These are phyloP conservation scores for Littorina saxatilis DNA, from an alignment of 1,140 invertebrate species.

Conservation along the genomic window DNA sequence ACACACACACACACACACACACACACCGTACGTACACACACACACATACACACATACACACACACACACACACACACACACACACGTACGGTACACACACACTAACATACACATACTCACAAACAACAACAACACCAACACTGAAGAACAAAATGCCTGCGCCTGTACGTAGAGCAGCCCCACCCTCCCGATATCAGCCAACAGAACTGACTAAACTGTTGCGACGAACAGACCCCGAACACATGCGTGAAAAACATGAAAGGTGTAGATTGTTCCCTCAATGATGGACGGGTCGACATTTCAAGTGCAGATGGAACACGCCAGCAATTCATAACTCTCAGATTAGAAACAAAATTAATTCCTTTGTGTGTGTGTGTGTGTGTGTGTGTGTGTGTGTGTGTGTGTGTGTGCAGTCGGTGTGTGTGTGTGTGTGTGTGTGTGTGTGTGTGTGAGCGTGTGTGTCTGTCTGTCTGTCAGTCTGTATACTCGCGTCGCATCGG, in stretches of 20 bases:
- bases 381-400: too few relatives aligned
- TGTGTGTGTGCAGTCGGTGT: too few relatives aligned
- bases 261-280: neutral
- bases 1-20: conserved; percentile 6
- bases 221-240: neutral
- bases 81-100: neutral
- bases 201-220: too few relatives aligned
- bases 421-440: too few relatives aligned
- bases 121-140: neutral
- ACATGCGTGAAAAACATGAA: neutral
- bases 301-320: neutral
- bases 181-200: neutral
- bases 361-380: too few relatives aligned
- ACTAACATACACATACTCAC: neutral
- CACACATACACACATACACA: conserved; percentile 1
- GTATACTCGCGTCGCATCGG: too few relatives aligned
- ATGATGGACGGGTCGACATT: neutral
- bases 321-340: too few relatives aligned
- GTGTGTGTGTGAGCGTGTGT: too few relatives aligned
- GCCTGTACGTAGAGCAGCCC: too few relatives aligned
- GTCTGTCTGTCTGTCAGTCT: too few relatives aligned
- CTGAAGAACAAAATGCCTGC: too few relatives aligned
- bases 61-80: conserved; percentile 7
- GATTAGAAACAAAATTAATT: too few relatives aligned
- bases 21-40: neutral